Evolutionary conservation across 2,888 invertebrate genomes (phyloP), one percentile per base, ranked within the genome.

Genomic region (Diabrotica balteata): DNA sequence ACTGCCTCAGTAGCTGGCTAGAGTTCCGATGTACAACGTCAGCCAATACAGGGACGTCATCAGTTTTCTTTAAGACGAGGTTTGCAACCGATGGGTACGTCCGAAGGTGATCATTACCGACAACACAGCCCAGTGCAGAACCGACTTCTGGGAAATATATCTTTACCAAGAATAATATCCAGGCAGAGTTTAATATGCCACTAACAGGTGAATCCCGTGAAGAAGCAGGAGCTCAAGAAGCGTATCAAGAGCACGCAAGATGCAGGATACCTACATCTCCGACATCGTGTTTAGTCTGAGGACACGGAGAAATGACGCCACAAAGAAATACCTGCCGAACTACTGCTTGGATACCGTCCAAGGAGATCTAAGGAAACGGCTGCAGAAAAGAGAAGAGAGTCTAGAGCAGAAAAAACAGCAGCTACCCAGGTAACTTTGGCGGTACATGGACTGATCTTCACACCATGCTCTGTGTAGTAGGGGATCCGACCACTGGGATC

Each of bases 141-240:
- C 42, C n/a, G n/a, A 50, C 17, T 0, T 2, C 4, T 66, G 59
- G 59, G 49, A 55, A 2, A 22, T 55, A 1, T 60, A n/a, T 60
- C n/a, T 32, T 55, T 1, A n/a, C 45, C 0, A 10, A 17, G 8
- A 10, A 60, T 10, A 5, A 11, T 5, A 60, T 66, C 0, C 44
- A n/a, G 7, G 49, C 47, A 4, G 32, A 54, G 22, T 9, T 7
- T 9, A 0, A 70, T 68, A 0, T 76, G 76, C 47, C 76, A 77
- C 49, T 74, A 75, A 4, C 63, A 65, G n/a, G 75, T 74, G 8
- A 77, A 77, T 46, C 73, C 75, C 2, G 72, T 71, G 4, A 68
- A 78, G 51, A 11, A 76, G 10, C 77, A 77, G 46, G 73, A 76
- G 8, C 61, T 77, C 2, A 78, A 77, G 44, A 74, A 75, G 42